Evolutionary conservation across 1,140 invertebrate genomes (phyloP).

Genomic region (Neodiprion fabricii): DNA sequence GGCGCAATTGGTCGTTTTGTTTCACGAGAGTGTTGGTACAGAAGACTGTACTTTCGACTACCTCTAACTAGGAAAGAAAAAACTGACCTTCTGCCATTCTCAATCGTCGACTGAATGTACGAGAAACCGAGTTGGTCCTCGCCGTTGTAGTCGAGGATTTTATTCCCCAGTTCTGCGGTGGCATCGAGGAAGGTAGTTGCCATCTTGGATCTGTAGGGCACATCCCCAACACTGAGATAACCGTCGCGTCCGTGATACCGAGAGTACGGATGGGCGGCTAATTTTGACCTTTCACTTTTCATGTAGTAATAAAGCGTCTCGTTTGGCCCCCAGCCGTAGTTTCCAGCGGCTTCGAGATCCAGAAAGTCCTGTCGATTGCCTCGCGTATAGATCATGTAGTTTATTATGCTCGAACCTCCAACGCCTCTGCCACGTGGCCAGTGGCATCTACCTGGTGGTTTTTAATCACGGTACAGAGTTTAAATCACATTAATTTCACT

Average conservation of each 20-base stretch:
- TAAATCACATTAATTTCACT: no score
- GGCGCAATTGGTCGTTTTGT: no score
- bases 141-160: slow-evolving; percentile 71
- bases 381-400: slow-evolving; percentile 89
- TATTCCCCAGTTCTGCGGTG: slow-evolving; percentile 65
- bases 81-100: slow-evolving; percentile 53
- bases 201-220: slow-evolving; percentile 63
- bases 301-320: slow-evolving; percentile 74
- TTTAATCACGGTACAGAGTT: no score
- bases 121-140: slow-evolving; percentile 67
- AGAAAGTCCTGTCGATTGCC: slow-evolving; percentile 81
- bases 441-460: slow-evolving; percentile 52
- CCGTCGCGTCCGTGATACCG: slow-evolving; percentile 66
- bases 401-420: slow-evolving; percentile 81
- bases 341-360: slow-evolving; percentile 73
- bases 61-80: slow-evolving; percentile 41
- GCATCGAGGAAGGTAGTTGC: slow-evolving; percentile 69
- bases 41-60: slow-evolving; percentile 49
- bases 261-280: slow-evolving; percentile 56
- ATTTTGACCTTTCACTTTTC: slow-evolving; percentile 64
- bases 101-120: slow-evolving; percentile 67
- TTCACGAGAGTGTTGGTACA: no score
- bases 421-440: slow-evolving; percentile 70
- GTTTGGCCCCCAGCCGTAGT: slow-evolving; percentile 64
- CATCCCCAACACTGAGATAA: slow-evolving; percentile 62